A percentile compares a stretch with the other conserved stretches of the same genome.
Conservation (phyloP, 2,888 invertebrate species). For the Oscheius myriophilus region DNA sequence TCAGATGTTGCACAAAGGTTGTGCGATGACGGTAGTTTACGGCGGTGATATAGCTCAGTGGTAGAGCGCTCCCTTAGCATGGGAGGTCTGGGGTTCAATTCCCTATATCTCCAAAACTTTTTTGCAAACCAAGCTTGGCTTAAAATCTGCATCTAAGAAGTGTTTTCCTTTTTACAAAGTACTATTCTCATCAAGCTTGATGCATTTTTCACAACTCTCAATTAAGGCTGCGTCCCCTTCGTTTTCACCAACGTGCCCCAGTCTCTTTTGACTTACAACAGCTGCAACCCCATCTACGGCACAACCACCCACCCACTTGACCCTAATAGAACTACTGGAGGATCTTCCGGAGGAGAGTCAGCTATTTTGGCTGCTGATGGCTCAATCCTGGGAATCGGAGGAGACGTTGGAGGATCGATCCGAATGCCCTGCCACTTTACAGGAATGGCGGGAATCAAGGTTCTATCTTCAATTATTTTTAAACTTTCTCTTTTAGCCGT, state of each 20-base stretch:
- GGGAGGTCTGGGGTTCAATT: no score
- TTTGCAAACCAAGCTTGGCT: no score
- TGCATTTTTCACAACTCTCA: no score
- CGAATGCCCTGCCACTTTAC: constrained; percentile 73
- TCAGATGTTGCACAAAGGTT: no score
- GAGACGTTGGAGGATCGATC: constrained; percentile 74
- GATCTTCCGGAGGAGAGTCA: constrained; percentile 54
- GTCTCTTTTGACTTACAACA: constrained; percentile 65
- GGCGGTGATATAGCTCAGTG: constrained; percentile 66
- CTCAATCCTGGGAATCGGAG: constrained; percentile 69
- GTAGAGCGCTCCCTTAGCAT: constrained; percentile 67
- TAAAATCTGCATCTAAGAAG: no score
- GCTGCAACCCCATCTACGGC: constrained; percentile 72
- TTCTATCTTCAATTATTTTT: constrained; percentile 14
- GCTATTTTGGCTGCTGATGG: constrained; percentile 71
- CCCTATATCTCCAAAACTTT: no score
- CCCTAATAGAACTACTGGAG: constrained; percentile 43
- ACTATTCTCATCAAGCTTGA: not conserved
- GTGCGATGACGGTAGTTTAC: no score
- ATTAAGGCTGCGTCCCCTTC: constrained; percentile 73
- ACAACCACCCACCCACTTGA: constrained; percentile 46
- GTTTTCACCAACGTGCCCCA: constrained; percentile 73
- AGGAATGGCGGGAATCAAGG: constrained; percentile 72
- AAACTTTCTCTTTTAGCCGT: constrained; percentile 40
- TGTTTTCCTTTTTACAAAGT: no score